Conservation (phyloP, 92 coral and sea anemone species). For the Umimayanthus kanabou region DNA sequence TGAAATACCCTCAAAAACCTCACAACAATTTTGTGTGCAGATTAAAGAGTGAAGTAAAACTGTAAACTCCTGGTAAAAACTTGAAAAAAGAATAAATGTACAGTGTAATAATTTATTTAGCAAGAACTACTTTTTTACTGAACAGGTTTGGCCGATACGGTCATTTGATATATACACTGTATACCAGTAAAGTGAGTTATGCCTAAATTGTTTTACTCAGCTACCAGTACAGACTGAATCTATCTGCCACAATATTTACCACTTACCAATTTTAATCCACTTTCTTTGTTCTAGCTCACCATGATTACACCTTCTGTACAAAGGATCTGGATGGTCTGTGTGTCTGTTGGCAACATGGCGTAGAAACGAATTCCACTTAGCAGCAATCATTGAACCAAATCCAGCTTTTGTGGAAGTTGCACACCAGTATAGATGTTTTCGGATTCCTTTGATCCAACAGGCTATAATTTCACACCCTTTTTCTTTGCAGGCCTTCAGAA, state of each 20-base stretch:
- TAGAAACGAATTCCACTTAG: conserved; percentile 44
- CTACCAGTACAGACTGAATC: no score
- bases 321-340: conserved; percentile 37
- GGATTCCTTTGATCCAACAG: conserved; percentile 35
- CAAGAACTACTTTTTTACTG: no score
- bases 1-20: no score
- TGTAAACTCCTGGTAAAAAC: no score
- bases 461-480: conserved; percentile 39
- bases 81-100: no score
- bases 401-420: conserved; percentile 43
- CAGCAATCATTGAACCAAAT: conserved; percentile 40
- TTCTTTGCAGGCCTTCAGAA: conserved; percentile 35
- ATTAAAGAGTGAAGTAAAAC: no score
- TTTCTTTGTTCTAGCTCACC: conserved; percentile 44
- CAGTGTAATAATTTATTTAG: no score
- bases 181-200: no score
- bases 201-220: no score
- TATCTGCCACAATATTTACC: not conserved
- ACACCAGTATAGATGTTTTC: conserved; percentile 40
- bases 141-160: no score
- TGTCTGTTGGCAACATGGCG: conserved; percentile 51
- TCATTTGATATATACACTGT: no score
- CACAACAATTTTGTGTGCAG: no score
- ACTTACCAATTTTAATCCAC: conserved; percentile 43
- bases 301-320: conserved; percentile 42